Percentiles rank a stretch among this genome's conserved stretches.
These are phyloP conservation scores for Cebidichthys violaceus DNA, from an alignment of 2,113 vertebrate species.

Conservation along the genomic window DNA sequence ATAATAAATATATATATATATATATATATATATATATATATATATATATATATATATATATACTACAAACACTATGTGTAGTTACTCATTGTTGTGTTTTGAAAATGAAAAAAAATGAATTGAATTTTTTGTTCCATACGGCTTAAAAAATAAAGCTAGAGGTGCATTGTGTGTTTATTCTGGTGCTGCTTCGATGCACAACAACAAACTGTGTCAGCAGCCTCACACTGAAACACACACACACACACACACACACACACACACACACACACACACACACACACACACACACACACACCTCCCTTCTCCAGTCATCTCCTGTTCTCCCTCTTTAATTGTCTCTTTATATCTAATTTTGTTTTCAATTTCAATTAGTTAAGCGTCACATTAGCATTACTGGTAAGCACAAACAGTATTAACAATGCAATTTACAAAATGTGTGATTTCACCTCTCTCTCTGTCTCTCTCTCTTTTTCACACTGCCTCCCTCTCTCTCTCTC, in stretches of 20 bases:
- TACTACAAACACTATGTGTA: neutral
- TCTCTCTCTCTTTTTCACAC: neutral
- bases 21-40: no score
- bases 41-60: no score
- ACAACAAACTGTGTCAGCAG: conserved; percentile 58
- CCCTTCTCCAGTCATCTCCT: conserved; percentile 8
- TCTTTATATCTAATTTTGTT: conserved; percentile 58
- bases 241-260: neutral
- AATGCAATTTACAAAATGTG: conserved; percentile 26
- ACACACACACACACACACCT: neutral
- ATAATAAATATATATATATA: no score
- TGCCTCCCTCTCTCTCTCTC: neutral
- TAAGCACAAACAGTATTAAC: conserved; percentile 54
- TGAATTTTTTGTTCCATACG: neutral
- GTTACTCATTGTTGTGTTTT: conserved; percentile 26
- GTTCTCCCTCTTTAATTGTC: conserved; percentile 31
- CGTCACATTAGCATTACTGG: conserved; percentile 45
- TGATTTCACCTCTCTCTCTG: conserved; percentile 12
- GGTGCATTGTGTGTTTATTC: conserved; percentile 43
- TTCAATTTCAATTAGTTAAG: conserved; percentile 59
- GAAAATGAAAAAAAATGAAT: neutral
- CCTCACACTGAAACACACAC: conserved; percentile 45
- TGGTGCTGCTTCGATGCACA: conserved; percentile 38
- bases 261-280: neutral
- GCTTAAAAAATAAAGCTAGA: conserved; percentile 29